Evolutionary conservation across 2,888 invertebrate species (phyloP), one percentile per base, ranked within the genome.

Genomic region (Mellilla xanthometata): DNA sequence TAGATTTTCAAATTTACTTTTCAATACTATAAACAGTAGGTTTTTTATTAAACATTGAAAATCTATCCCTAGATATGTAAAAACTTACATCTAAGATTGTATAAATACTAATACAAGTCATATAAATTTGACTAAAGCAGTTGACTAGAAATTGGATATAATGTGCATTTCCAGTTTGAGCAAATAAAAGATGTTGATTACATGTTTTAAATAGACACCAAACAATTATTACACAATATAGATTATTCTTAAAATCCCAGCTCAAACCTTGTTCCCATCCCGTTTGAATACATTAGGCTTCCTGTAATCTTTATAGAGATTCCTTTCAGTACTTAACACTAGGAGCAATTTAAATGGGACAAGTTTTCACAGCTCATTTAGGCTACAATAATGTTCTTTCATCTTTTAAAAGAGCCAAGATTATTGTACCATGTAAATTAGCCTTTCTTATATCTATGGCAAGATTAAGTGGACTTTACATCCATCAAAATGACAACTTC

Each of bases 401-500:
- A 19, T 19, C 6, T 6, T 19, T 3, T 0, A 3, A 19, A 19
- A 19, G 6, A 19, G 3, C 2, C 6, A 6, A 5, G 4, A 19
- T 5, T 5, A 3, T 19, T 19, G 15, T 19, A 19, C 15, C 15
- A 19, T 19, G 6, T 5, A 19, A 19, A 19, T 19, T 5, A 19
- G 15, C 15, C 15, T 15, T 15, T 19, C 4, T 8, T 24, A 24
- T 13, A 13, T 8, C n/a, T 12, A 27, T 35, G 27, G 10, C 9
- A 28, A 36, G 19, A 39, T 31, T 65, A 68, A 19, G 58, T 62
- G 26, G 81, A 76, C 54, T 89, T 90, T 0, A 92, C 90, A 72
- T 93, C 93, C 62, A 92, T 92, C 26, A 93, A 70, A 32, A 93
- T 82, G 1, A 94, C 92, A 41, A 93, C 93, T 71, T 95, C 94